A percentile compares a stretch with the other conserved stretches of the same genome.
phyloP scores from a whole-genome alignment of 1,140 invertebrate genomes.

The Drosophila burlai region DNA sequence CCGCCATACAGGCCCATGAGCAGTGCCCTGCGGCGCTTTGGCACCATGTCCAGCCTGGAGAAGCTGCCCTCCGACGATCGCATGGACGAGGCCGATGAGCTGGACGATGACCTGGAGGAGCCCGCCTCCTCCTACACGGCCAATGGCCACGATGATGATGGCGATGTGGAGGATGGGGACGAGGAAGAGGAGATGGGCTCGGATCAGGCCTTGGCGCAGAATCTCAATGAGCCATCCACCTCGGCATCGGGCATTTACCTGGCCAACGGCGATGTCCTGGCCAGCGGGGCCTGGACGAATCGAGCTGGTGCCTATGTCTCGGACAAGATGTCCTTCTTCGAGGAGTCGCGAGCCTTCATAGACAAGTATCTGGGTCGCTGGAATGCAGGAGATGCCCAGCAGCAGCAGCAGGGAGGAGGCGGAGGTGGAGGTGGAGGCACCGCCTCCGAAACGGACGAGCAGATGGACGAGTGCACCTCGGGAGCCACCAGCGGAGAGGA shows the following conservation, averaged over 20 bases:
- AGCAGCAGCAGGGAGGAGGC: constrained; percentile 7
- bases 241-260: constrained; percentile 13
- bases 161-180: constrained; percentile 40
- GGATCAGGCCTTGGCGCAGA: constrained; percentile 70
- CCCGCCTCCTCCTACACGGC: constrained; percentile 26
- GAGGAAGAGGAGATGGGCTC: constrained; percentile 74
- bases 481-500: constrained; percentile 93
- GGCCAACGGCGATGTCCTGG: constrained; percentile 67
- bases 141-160: constrained; percentile 64
- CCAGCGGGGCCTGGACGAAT: constrained; percentile 90
- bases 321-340: constrained; percentile 92
- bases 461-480: constrained; percentile 89
- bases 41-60: constrained; percentile 92
- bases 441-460: constrained; percentile 86
- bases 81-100: constrained; percentile 82
- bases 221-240: constrained; percentile 44
- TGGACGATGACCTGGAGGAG: constrained; percentile 64
- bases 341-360: constrained; percentile 87
- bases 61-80: constrained; percentile 86
- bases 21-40: constrained; percentile 87
- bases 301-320: constrained; percentile 91
- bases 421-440: constrained; percentile 9
- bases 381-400: constrained; percentile 71
- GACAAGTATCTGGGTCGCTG: constrained; percentile 84
- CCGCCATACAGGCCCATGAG: constrained; percentile 87